phyloP scores from a whole-genome alignment of 1,140 invertebrate species.

The Cyclina sinensis region DNA sequence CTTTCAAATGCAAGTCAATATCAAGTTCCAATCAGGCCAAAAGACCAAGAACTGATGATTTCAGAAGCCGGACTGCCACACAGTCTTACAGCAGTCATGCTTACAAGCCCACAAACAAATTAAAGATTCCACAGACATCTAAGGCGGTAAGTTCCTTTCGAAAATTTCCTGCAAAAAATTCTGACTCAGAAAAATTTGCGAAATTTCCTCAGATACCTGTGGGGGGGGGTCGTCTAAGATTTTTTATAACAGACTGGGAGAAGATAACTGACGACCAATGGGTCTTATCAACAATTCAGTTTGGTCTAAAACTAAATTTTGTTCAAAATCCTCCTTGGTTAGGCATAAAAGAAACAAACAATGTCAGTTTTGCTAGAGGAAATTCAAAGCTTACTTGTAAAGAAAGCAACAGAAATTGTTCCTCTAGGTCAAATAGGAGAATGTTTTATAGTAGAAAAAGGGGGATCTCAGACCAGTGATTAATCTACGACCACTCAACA shows the following conservation, averaged over 20 bases:
- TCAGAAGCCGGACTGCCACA: not conserved
- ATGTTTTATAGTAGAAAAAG: no score
- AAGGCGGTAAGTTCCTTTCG: not conserved
- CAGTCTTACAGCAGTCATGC: not conserved
- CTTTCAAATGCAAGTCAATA: not conserved
- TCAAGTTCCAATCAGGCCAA: no score
- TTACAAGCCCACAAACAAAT: not conserved
- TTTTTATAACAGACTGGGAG: not conserved
- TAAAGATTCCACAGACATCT: not conserved
- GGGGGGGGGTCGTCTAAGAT: not conserved
- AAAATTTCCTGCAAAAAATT: not conserved
- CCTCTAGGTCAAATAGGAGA: not conserved
- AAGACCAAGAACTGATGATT: no score
- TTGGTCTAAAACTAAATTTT: slow-evolving; percentile 3
- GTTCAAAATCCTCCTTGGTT: not conserved
- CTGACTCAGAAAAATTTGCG: not conserved
- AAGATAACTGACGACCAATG: slow-evolving; percentile 32
- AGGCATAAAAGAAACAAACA: slow-evolving; percentile 1
- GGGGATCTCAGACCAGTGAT: slow-evolving; percentile 38
- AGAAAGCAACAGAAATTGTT: slow-evolving; percentile 9
- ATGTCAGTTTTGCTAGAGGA: not conserved
- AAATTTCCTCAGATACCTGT: slow-evolving; percentile 33
- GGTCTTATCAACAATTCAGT: not conserved
- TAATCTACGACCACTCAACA: slow-evolving; percentile 51
- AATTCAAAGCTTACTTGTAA: not conserved